Conservation (phyloP, 2,113 vertebrate genomes). For the Gracilinanus agilis region DNA sequence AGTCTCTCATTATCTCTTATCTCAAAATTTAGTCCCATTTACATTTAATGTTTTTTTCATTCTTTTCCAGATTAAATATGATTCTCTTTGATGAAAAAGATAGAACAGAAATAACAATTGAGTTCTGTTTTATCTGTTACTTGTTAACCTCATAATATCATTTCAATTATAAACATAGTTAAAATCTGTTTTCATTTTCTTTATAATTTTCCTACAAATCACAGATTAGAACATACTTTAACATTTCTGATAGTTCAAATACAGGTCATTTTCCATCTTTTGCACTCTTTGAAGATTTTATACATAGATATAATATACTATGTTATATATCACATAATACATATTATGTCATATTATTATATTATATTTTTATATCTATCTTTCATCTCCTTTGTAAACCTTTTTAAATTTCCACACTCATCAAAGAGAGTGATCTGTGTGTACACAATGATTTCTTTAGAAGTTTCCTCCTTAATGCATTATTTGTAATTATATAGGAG, state of each 20-base stretch:
- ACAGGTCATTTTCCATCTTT: background rate
- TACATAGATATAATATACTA: too few relatives aligned
- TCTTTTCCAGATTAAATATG: background rate
- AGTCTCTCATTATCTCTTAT: background rate
- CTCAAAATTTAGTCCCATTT: constrained; percentile 2
- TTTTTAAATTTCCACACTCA: background rate
- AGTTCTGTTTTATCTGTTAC: background rate
- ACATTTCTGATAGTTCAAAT: background rate
- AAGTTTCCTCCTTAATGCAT: background rate
- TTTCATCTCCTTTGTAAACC: background rate
- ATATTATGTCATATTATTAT: too few relatives aligned
- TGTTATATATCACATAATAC: too few relatives aligned
- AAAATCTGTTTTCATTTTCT: background rate
- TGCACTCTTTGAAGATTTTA: background rate
- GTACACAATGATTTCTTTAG: background rate
- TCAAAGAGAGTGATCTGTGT: background rate
- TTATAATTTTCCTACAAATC: background rate
- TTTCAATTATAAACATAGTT: background rate
- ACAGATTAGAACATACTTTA: background rate
- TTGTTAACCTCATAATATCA: background rate
- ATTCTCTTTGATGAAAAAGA: constrained; percentile 9
- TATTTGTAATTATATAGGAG: background rate
- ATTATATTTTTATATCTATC: too few relatives aligned
- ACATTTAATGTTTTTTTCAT: constrained; percentile 10
- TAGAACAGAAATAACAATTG: background rate